These are phyloP conservation scores for Drosophila pectinifera DNA, from an alignment of 1,140 invertebrate genomes.

Conservation along the genomic window DNA sequence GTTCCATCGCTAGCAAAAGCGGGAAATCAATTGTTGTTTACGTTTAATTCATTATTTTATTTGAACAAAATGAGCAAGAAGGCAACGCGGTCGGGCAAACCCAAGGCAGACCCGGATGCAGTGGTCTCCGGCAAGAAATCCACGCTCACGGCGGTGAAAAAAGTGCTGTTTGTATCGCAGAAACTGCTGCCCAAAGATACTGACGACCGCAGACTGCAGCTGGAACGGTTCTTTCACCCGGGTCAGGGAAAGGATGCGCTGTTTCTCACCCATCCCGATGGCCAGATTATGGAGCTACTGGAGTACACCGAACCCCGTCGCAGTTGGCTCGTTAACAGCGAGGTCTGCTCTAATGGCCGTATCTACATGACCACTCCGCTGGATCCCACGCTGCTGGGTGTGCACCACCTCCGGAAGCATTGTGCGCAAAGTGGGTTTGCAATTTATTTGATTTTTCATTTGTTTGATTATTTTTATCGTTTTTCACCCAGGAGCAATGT, in stretches of 20 bases:
- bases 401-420: slow-evolving; percentile 87
- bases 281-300: slow-evolving; percentile 88
- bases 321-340: slow-evolving; percentile 90
- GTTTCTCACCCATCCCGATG: slow-evolving; percentile 68
- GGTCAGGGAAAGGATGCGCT: slow-evolving; percentile 59
- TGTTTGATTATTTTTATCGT: slow-evolving; percentile 9
- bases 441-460: background rate
- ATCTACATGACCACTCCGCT: slow-evolving; percentile 89
- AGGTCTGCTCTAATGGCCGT: slow-evolving; percentile 91
- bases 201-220: slow-evolving; percentile 36
- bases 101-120: slow-evolving; percentile 64
- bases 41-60: background rate
- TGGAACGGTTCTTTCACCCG: slow-evolving; percentile 76
- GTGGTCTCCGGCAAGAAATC: slow-evolving; percentile 11
- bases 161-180: slow-evolving; percentile 69
- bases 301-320: slow-evolving; percentile 89
- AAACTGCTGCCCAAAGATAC: slow-evolving; percentile 45
- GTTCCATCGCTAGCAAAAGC: slow-evolving; percentile 6
- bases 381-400: slow-evolving; percentile 90
- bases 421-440: slow-evolving; percentile 76
- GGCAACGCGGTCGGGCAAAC: slow-evolving; percentile 50
- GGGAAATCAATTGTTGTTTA: slow-evolving; percentile 17
- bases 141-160: slow-evolving; percentile 46
- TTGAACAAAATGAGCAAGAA: slow-evolving; percentile 67
- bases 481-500: slow-evolving; percentile 87